Conservation (phyloP, 2,888 invertebrate species). For the Deilephila porcellus region DNA sequence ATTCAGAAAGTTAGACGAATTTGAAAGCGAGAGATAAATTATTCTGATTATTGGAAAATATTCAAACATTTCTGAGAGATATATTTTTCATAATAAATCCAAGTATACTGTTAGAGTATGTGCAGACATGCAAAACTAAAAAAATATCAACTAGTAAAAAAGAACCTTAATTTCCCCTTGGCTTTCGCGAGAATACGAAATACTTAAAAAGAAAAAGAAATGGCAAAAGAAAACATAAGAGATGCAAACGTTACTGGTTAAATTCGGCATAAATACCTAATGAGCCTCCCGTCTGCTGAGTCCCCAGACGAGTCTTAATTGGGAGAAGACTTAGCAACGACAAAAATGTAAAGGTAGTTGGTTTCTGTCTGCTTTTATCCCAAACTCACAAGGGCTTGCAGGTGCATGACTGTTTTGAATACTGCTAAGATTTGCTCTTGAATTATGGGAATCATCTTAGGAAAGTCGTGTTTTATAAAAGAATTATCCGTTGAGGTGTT, state of each 20-base stretch:
- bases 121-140: too few species aligned
- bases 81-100: too few species aligned
- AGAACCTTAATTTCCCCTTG: too few species aligned
- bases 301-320: slow-evolving; percentile 5
- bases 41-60: background rate
- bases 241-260: background rate
- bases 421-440: too few species aligned
- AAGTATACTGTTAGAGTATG: too few species aligned
- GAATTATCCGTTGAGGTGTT: too few species aligned
- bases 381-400: background rate
- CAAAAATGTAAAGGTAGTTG: background rate
- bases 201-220: background rate
- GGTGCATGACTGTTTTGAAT: too few species aligned
- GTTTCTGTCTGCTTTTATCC: background rate
- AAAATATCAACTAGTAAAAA: too few species aligned
- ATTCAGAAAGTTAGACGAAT: background rate
- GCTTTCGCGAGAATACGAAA: too few species aligned
- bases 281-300: background rate
- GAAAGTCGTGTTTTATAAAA: too few species aligned
- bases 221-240: background rate
- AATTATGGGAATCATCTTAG: too few species aligned
- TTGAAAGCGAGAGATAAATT: background rate
- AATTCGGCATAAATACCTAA: background rate
- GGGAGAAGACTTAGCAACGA: background rate
- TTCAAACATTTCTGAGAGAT: background rate